phyloP scores from a whole-genome alignment of 2,113 vertebrate species.

The Ctenomys sociabilis region DNA sequence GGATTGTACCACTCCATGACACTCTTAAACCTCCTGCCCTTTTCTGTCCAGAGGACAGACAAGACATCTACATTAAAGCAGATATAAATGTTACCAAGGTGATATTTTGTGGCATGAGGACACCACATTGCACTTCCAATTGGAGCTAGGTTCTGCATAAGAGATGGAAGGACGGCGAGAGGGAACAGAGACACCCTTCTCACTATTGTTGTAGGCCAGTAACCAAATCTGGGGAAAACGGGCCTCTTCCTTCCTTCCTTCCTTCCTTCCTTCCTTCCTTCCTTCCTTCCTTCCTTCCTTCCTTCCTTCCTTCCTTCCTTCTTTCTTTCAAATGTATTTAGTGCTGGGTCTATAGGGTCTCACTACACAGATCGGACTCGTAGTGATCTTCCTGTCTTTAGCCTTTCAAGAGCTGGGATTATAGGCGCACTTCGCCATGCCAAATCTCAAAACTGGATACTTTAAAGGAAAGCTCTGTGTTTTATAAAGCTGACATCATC shows the following conservation, averaged over 20 bases:
- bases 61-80: background rate
- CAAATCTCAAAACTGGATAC: background rate
- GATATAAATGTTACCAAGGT: no score
- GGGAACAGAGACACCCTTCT: background rate
- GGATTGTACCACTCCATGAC: no score
- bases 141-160: background rate
- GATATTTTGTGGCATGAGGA: background rate
- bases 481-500: background rate
- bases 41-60: background rate
- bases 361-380: no score
- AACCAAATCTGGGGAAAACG: background rate
- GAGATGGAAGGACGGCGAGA: background rate
- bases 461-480: background rate
- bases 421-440: no score
- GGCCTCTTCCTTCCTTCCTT: no score
- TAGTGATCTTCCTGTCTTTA: no score
- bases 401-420: no score
- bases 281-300: no score
- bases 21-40: background rate
- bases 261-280: no score
- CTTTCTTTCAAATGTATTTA: no score
- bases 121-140: background rate
- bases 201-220: background rate
- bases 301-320: no score
- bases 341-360: no score